Conservation (phyloP, 2,888 invertebrate genomes). For the Drepana falcataria region DNA sequence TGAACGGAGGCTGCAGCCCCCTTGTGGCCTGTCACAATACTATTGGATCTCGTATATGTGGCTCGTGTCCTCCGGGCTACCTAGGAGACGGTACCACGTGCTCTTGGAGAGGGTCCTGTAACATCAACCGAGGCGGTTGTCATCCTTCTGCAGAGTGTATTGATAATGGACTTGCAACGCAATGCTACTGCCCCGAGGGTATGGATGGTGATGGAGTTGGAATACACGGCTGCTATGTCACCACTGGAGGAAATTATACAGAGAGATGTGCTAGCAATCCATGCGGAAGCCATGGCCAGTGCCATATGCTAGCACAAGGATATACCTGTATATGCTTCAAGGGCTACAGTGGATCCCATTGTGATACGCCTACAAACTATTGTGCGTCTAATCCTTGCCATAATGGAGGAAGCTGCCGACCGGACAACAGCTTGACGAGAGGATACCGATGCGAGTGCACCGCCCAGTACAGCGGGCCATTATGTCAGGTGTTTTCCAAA, state of each 20-base stretch:
- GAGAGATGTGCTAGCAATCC: constrained; percentile 71
- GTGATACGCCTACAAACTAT: constrained; percentile 77
- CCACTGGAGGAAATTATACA: constrained; percentile 39
- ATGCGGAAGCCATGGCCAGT: constrained; percentile 80
- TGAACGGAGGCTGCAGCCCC: constrained; percentile 95
- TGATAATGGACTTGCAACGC: constrained; percentile 80
- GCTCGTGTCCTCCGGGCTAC: constrained; percentile 92
- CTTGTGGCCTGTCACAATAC: constrained; percentile 93
- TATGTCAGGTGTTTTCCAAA: constrained; percentile 79
- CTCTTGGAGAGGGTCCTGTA: constrained; percentile 82
- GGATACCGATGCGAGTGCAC: constrained; percentile 83
- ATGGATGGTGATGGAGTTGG: constrained; percentile 90
- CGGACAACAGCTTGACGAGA: constrained; percentile 31
- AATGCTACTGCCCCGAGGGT: constrained; percentile 88
- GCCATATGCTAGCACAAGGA: constrained; percentile 61
- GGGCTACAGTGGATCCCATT: constrained; percentile 81
- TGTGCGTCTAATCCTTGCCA: constrained; percentile 87
- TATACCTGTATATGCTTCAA: constrained; percentile 79
- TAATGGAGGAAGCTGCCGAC: constrained; percentile 87
- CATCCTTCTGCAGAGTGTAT: constrained; percentile 88
- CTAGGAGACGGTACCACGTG: constrained; percentile 90
- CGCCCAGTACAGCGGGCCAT: constrained; percentile 80
- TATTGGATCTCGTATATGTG: constrained; percentile 91
- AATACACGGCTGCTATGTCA: constrained; percentile 83
- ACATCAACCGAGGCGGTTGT: constrained; percentile 90